These are phyloP conservation scores for Sipha flava DNA, from an alignment of 1,140 invertebrate genomes.

Conservation along the genomic window DNA sequence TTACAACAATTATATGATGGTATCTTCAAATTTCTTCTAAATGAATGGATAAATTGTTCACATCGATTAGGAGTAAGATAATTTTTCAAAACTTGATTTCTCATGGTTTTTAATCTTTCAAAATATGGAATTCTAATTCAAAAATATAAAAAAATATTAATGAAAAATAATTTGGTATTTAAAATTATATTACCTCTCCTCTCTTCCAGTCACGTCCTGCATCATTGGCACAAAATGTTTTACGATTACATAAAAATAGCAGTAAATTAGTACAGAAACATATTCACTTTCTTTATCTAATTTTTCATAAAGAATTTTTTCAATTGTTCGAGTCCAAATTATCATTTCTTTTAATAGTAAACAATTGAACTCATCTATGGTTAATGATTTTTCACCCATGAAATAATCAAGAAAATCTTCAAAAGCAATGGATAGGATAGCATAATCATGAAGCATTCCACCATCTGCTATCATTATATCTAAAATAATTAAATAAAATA, in stretches of 20 bases:
- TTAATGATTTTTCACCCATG: neutral
- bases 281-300: neutral
- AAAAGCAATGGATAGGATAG: neutral
- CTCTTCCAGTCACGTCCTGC: neutral
- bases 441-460: neutral
- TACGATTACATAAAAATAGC: conserved; percentile 9
- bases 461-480: neutral
- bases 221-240: conserved; percentile 1
- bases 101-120: neutral
- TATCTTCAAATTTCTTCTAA: neutral
- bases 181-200: neutral
- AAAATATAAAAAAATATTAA: neutral
- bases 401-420: neutral
- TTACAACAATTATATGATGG: neutral
- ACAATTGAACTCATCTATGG: neutral
- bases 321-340: conserved; percentile 1
- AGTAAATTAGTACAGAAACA: neutral
- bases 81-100: neutral
- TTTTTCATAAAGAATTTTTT: neutral
- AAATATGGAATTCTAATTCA: neutral
- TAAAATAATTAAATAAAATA: neutral
- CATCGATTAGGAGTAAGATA: neutral
- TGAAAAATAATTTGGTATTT: neutral
- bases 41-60: neutral
- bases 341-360: conserved; percentile 9